Percentiles rank a stretch among this genome's conserved stretches.
These are phyloP conservation scores for Tanaodytes sp. DNA, from an alignment of 2,888 invertebrate genomes.

Conservation along the genomic window DNA sequence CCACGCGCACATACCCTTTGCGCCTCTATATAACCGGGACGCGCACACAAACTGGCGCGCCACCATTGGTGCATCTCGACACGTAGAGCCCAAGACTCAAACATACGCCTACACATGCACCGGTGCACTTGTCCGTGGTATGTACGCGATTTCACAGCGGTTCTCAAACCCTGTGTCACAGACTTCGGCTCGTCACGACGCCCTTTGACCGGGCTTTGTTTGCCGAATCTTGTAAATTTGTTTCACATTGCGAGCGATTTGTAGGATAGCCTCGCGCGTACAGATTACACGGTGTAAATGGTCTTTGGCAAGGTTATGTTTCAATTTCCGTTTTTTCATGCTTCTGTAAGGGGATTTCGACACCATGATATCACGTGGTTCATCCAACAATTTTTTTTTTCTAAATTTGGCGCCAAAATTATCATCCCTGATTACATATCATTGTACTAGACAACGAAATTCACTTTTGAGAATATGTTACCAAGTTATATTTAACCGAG, in stretches of 20 bases:
- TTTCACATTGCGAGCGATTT: not conserved
- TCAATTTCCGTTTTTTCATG: no score
- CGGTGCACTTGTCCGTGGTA: constrained; percentile 67
- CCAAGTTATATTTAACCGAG: no score
- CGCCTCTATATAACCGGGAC: constrained; percentile 30
- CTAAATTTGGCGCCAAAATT: no score
- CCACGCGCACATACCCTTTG: constrained; percentile 60
- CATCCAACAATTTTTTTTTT: no score
- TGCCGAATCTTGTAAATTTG: constrained; percentile 7
- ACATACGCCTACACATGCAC: constrained; percentile 56
- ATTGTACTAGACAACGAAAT: no score
- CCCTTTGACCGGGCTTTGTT: constrained; percentile 36
- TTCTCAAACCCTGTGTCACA: constrained; percentile 58
- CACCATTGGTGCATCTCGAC: constrained; percentile 47
- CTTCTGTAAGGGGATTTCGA: no score
- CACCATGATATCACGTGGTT: no score
- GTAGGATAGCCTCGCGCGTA: constrained; percentile 8
- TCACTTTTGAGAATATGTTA: no score
- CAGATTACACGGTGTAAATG: no score
- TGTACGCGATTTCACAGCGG: constrained; percentile 63
- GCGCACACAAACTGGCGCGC: constrained; percentile 15
- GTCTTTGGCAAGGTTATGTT: no score
- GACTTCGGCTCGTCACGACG: constrained; percentile 1
- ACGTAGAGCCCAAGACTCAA: constrained; percentile 40
- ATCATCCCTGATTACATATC: no score